Evolutionary conservation across 1,140 invertebrate genomes (phyloP), one percentile per base, ranked within the genome.

Genomic region (Microplitis mediator): DNA sequence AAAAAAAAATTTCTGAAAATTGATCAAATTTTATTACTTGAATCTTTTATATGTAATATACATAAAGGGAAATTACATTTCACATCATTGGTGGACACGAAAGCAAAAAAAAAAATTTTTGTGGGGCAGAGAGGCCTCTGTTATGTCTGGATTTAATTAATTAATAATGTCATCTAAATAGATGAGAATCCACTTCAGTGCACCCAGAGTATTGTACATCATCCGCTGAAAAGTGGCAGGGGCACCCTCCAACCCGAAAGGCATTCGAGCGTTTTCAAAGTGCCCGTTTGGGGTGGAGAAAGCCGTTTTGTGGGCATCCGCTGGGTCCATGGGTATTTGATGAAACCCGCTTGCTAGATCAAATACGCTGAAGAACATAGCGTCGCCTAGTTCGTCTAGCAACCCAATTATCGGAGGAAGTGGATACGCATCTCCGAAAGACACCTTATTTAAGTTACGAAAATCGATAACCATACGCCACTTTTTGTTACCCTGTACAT

Each of bases 151-250:
- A n/a, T n/a, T n/a, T n/a, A n/a, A n/a, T n/a, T n/a, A n/a, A n/a
- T n/a, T n/a, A 2, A 71, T 35, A 32, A 71, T 71, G 45, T 71
- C 69, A 23, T 71, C 87, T 1, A 89, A 79, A 71, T 54, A 65
- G 3, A 73, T 56, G 14, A 52, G 51, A 13, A 64, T 68, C 11
- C 56, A 23, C 3, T 58, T 50, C 14, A 73, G 23, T 3, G 64
- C 58, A n/a, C 8, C 4, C 31, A 68, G 5, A 5, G 67, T 65
- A 9, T 34, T 62, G 8, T 73, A 52, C 71, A 73, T 73, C 45
- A 62, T 50, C 61, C 69, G 39, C 32, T 71, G 69, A n/a, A 62
- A 71, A 32, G n/a, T 52, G 4, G 60, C 39, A 3, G 64, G 58
- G 3, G 69, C 69, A 13, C 32, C 63, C 54, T 71, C 52, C 6